These are phyloP conservation scores for Dione vanillae DNA, from an alignment of 2,888 invertebrate genomes.

Conservation along the genomic window DNA sequence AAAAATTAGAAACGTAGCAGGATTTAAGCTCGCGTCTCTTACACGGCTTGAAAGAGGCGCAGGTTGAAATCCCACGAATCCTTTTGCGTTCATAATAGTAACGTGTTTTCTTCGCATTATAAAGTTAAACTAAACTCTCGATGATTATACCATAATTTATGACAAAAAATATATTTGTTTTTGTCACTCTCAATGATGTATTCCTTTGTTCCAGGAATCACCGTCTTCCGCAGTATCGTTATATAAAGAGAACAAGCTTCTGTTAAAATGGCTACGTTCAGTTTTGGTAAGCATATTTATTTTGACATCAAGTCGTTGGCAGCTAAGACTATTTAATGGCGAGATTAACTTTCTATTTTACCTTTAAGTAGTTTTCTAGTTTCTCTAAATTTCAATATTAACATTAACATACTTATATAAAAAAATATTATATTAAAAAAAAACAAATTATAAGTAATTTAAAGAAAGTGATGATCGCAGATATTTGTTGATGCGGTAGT, in stretches of 20 bases:
- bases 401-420: not conserved
- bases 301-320: not conserved
- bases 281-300: slow-evolving; percentile 9
- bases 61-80: too few species aligned
- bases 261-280: not conserved
- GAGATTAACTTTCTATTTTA: not conserved
- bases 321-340: slow-evolving; percentile 22
- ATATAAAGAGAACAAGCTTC: slow-evolving; percentile 9
- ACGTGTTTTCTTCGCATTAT: too few species aligned
- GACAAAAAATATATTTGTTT: too few species aligned
- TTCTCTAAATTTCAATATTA: not conserved
- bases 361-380: slow-evolving; percentile 16
- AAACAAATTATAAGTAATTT: not conserved
- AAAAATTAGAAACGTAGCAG: too few species aligned
- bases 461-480: not conserved
- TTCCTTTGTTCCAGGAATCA: slow-evolving; percentile 13
- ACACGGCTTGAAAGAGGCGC: too few species aligned
- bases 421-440: not conserved
- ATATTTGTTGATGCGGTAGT: slow-evolving; percentile 1
- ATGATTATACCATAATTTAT: too few species aligned
- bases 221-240: not conserved
- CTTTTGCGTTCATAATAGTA: too few species aligned
- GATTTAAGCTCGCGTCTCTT: too few species aligned
- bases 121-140: too few species aligned
- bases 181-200: not conserved